A percentile compares a stretch with the other conserved stretches of the same genome.
These are phyloP conservation scores for Tenthredo notha DNA, from an alignment of 2,888 invertebrate species.

Conservation along the genomic window DNA sequence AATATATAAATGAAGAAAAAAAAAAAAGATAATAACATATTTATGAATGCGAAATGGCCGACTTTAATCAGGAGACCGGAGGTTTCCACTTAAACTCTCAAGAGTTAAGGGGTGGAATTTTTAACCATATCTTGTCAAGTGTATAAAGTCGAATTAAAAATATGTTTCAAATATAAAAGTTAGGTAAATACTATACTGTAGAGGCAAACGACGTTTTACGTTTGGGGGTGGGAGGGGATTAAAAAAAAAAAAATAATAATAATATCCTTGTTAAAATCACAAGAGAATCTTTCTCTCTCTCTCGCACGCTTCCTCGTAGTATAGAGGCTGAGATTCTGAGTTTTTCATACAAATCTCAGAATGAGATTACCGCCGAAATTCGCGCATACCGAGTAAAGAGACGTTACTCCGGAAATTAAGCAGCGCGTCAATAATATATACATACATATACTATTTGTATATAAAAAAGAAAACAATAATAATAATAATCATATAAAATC, in stretches of 20 bases:
- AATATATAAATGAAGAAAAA: background rate
- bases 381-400: background rate
- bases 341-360: constrained; percentile 7
- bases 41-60: background rate
- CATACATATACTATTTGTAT: too few relatives aligned
- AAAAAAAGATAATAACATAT: background rate
- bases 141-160: constrained; percentile 9
- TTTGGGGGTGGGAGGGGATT: background rate
- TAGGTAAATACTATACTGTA: background rate
- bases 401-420: constrained; percentile 20
- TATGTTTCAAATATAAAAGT: constrained; percentile 5
- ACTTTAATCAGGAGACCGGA: background rate
- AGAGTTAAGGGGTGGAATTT: background rate
- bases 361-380: background rate
- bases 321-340: constrained; percentile 1
- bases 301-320: background rate
- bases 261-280: constrained; percentile 18
- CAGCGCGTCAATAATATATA: background rate
- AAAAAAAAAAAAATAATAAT: too few relatives aligned
- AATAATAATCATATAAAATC: background rate
- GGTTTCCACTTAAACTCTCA: background rate
- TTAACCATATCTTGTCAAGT: constrained; percentile 11
- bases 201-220: background rate
- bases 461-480: background rate
- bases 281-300: background rate